These are phyloP conservation scores for Neodiprion lecontei DNA, from an alignment of 1,140 invertebrate species.

Conservation along the genomic window DNA sequence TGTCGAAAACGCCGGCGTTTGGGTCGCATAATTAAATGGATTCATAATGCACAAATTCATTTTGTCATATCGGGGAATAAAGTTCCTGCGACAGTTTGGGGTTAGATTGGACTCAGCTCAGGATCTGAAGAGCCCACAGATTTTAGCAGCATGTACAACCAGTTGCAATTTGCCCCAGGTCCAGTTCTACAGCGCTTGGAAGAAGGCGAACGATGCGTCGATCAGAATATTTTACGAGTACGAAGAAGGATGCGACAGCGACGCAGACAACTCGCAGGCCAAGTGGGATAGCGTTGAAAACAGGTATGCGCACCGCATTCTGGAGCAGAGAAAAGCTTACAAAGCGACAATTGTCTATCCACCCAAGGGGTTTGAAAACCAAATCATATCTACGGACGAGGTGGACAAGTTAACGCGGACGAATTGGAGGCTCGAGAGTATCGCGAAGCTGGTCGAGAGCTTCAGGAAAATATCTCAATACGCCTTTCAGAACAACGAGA, in stretches of 20 bases:
- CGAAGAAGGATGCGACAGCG: background rate
- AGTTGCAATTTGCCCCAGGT: too few relatives aligned
- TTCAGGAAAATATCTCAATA: constrained; percentile 49
- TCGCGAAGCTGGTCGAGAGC: constrained; percentile 46
- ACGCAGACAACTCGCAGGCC: background rate
- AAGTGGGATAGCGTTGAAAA: constrained; percentile 47
- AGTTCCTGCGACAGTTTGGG: too few relatives aligned
- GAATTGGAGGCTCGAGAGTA: constrained; percentile 45
- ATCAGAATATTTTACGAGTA: background rate
- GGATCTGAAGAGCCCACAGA: too few relatives aligned
- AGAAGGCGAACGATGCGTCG: too few relatives aligned
- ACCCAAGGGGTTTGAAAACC: background rate
- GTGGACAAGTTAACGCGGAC: constrained; percentile 37
- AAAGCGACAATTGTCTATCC: constrained; percentile 21
- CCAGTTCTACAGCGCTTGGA: too few relatives aligned
- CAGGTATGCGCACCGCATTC: constrained; percentile 44
- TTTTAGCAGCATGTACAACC: too few relatives aligned
- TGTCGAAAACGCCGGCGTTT: too few relatives aligned
- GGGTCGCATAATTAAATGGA: too few relatives aligned
- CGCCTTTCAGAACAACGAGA: constrained; percentile 47
- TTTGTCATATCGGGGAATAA: too few relatives aligned
- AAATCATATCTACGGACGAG: constrained; percentile 30
- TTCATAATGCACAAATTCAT: too few relatives aligned
- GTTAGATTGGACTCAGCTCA: too few relatives aligned
- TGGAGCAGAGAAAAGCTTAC: constrained; percentile 38